Evolutionary conservation across 2,113 vertebrate species (phyloP), one percentile per base, ranked within the genome.

Genomic region (Phainopepla nitens): DNA sequence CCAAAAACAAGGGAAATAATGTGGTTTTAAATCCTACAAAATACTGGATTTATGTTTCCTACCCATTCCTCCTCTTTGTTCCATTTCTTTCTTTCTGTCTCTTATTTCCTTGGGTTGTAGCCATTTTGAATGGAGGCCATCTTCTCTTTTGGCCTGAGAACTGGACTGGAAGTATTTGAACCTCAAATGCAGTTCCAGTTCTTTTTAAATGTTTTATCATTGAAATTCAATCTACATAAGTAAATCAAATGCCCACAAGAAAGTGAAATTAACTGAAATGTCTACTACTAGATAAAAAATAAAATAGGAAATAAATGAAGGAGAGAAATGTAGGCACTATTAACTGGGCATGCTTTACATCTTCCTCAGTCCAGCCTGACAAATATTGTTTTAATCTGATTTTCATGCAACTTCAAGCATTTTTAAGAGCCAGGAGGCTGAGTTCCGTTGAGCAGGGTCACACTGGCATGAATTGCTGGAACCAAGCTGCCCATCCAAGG

Each of bases 41-140:
- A 86, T 92, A 71, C 64, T 79, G 36, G n/a, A 24, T 94, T 88
- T 86, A 65, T 86, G 53, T 94, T 89, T 94, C 71, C 73, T 94
- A 64, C 22, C 33, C 45, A 29, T 87, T 95, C 19, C 20, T 81
- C 22, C 36, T 87, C 20, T 89, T 93, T 62, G 35, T 75, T 96
- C 80, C 5, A 12, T 86, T 83, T 90, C 80, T 92, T 75, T 88
- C 57, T 81, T 47, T 66, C 54, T 72, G 66, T 93, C 60, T 97
- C 47, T 93, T 70, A 76, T 94, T 96, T 94, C 89, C 54, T 88
- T 96, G 90, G 82, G 33, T 76, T 94, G 60, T 75, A 94, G 95
- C 89, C 92, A 96, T 97, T 93, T 97, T 95, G 93, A 97, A 97
- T 85, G 50, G 35, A 81, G 24, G 61, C 82, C 87, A 93, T 62